These are phyloP conservation scores for Xylota sylvarum DNA, from an alignment of 2,888 invertebrate species.

Conservation along the genomic window DNA sequence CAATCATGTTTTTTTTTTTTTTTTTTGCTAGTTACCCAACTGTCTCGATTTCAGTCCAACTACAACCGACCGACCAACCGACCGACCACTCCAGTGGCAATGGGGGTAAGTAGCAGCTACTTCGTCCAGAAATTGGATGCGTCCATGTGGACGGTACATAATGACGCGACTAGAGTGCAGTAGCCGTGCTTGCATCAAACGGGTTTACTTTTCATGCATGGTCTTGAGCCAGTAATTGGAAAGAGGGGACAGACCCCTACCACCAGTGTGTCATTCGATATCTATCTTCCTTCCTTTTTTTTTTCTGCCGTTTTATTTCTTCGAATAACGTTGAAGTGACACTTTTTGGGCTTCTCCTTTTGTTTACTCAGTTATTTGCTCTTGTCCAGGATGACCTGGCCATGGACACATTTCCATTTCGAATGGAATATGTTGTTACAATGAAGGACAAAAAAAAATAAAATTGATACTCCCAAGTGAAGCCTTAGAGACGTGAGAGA, in stretches of 20 bases:
- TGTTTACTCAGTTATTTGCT: conserved; percentile 70
- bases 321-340: conserved; percentile 44
- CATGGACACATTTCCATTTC: conserved; percentile 35
- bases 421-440: conserved; percentile 11
- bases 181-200: conserved; percentile 51
- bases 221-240: conserved; percentile 48
- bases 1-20: conserved; percentile 52
- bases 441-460: conserved; percentile 16
- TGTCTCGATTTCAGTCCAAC: conserved; percentile 68
- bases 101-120: conserved; percentile 49
- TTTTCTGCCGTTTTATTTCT: conserved; percentile 10
- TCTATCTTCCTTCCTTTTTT: conserved; percentile 52
- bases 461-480: conserved; percentile 56
- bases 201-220: conserved; percentile 64
- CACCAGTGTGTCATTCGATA: conserved; percentile 63
- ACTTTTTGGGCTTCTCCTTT: conserved; percentile 74
- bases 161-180: conserved; percentile 62
- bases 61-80: conserved; percentile 14
- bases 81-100: conserved; percentile 16
- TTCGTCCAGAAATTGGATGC: conserved; percentile 72
- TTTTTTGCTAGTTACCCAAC: background rate
- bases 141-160: conserved; percentile 67
- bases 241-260: conserved; percentile 10
- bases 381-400: conserved; percentile 55
- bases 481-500: conserved; percentile 64